Evolutionary conservation across 2,888 invertebrate species (phyloP).

Genomic region (Hirtodrosophila alboralis): DNA sequence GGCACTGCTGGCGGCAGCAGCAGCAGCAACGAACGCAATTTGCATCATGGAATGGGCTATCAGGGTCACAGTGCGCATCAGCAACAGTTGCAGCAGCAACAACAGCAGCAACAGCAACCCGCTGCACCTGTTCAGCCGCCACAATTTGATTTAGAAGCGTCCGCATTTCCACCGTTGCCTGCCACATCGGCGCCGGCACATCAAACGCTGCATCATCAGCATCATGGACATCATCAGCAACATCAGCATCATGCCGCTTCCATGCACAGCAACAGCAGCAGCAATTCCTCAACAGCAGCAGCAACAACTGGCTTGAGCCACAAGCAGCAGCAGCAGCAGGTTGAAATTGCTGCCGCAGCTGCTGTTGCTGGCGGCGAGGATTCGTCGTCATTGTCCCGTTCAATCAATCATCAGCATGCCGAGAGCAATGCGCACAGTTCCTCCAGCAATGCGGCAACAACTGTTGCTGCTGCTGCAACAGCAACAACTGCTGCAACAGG

Average conservation of each 20-base stretch:
- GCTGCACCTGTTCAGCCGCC: slow-evolving; percentile 85
- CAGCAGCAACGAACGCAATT: slow-evolving; percentile 51
- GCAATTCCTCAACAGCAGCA: slow-evolving; percentile 45
- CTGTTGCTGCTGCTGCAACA: slow-evolving; percentile 7
- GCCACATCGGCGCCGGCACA: slow-evolving; percentile 84
- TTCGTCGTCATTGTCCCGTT: too few relatives aligned
- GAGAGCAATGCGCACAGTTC: slow-evolving; percentile 71
- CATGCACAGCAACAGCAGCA: slow-evolving; percentile 56
- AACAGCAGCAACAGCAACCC: slow-evolving; percentile 79
- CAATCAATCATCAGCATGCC: slow-evolving; percentile 53
- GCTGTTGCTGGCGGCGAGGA: slow-evolving; percentile 41
- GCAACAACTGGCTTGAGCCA: slow-evolving; percentile 29
- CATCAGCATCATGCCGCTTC: slow-evolving; percentile 34
- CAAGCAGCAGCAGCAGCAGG: slow-evolving; percentile 41
- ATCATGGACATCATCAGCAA: slow-evolving; percentile 31
- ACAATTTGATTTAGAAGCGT: slow-evolving; percentile 91
- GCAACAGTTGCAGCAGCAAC: slow-evolving; percentile 72
- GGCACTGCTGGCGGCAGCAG: slow-evolving; percentile 35
- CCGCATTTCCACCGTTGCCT: slow-evolving; percentile 92
- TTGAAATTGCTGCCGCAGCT: slow-evolving; percentile 25
- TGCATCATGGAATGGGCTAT: slow-evolving; percentile 64
- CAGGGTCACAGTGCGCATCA: slow-evolving; percentile 74
- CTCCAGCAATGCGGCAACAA: slow-evolving; percentile 51
- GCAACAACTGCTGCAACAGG: slow-evolving; percentile 6
- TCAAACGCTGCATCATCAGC: slow-evolving; percentile 39